Evolutionary conservation across 2,113 vertebrate species (phyloP).

Genomic region (Bombycilla garrulus): DNA sequence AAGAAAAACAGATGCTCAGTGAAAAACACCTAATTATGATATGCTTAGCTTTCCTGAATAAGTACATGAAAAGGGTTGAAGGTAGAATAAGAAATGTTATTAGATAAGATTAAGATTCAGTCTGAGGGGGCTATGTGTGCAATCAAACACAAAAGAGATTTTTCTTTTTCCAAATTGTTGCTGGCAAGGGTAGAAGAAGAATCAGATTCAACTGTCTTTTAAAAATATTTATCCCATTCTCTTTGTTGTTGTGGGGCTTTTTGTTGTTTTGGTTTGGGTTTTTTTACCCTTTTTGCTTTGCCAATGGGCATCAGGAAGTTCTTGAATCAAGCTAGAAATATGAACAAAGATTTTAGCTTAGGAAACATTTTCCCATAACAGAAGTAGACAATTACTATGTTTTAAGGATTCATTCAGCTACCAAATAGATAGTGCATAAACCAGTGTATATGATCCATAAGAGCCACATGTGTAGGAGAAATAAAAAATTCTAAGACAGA

Average conservation of each 20-base stretch:
- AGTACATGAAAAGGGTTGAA: neutral
- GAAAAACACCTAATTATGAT: neutral
- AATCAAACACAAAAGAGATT: neutral
- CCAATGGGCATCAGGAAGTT: neutral
- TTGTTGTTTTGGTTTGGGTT: neutral
- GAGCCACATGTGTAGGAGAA: neutral
- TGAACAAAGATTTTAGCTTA: neutral
- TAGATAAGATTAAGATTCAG: neutral
- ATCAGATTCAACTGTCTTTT: neutral
- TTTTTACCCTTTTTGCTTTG: neutral
- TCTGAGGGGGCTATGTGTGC: neutral
- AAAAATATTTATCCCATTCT: neutral
- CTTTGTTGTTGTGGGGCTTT: neutral
- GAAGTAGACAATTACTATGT: neutral
- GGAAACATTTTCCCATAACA: neutral
- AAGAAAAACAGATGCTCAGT: neutral
- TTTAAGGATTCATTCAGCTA: neutral
- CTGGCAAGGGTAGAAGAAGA: neutral
- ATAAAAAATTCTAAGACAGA: neutral
- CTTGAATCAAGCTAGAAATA: neutral
- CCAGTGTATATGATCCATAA: neutral
- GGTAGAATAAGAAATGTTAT: neutral
- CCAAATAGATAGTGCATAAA: neutral
- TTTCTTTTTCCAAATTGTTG: neutral
- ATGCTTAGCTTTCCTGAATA: neutral